A percentile compares a stretch with the other conserved stretches of the same genome.
phyloP scores from a whole-genome alignment of 2,113 vertebrate species.

The Loxodonta africana region DNA sequence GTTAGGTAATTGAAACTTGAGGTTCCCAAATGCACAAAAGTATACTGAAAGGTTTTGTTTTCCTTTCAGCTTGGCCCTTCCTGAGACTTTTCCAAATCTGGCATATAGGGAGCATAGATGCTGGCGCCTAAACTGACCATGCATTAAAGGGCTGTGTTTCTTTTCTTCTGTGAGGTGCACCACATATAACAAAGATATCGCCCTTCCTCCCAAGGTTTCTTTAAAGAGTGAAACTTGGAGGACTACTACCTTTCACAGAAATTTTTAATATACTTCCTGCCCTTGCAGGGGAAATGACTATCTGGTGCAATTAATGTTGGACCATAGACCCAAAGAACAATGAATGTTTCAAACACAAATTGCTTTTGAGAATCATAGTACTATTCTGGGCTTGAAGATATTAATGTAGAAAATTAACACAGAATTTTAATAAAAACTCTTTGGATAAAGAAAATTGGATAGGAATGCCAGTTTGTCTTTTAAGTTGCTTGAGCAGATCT shows the following conservation, averaged over 20 bases:
- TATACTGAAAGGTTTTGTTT: conserved; percentile 49
- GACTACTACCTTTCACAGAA: conserved; percentile 69
- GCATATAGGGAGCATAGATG: not conserved
- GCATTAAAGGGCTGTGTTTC: not conserved
- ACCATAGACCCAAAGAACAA: conserved; percentile 71
- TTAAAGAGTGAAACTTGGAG: conserved; percentile 55
- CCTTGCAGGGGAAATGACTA: conserved; percentile 69
- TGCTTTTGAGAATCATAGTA: conserved; percentile 66
- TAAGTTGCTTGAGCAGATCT: conserved; percentile 84
- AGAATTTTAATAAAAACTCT: conserved; percentile 85
- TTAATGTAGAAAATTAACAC: conserved; percentile 82
- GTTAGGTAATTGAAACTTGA: conserved; percentile 46
- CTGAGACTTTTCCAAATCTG: conserved; percentile 58
- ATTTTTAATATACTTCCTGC: conserved; percentile 61
- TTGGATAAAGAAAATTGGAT: conserved; percentile 80
- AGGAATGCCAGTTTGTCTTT: conserved; percentile 82
- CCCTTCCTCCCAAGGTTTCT: conserved; percentile 52
- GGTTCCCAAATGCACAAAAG: conserved; percentile 19
- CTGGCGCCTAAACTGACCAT: not conserved
- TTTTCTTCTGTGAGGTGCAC: conserved; percentile 32
- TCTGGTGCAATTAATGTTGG: conserved; percentile 66
- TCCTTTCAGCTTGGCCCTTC: not conserved
- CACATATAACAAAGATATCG: not conserved
- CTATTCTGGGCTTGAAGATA: conserved; percentile 75
- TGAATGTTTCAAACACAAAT: conserved; percentile 78